Conservation (phyloP, 2,797 vertebrate genomes). For the Melanotaenia boesemani region DNA sequence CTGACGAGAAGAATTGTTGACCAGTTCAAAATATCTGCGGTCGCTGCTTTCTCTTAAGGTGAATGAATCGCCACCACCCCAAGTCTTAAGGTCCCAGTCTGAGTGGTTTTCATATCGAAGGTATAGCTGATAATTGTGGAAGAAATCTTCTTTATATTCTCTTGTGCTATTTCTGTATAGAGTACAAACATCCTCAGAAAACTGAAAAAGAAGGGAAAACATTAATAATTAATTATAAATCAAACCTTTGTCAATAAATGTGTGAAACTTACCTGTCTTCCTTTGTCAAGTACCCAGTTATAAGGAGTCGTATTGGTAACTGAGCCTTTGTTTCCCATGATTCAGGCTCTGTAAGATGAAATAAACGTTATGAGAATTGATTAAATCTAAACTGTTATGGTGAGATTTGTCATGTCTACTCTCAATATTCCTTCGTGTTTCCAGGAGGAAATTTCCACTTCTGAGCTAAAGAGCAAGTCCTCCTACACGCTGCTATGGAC, state of each 20-base stretch:
- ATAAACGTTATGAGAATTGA: too few species aligned
- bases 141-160: background rate
- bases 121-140: background rate
- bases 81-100: background rate
- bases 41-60: slow-evolving; percentile 6
- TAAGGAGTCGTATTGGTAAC: background rate
- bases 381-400: too few species aligned
- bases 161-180: background rate
- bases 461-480: too few species aligned
- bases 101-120: background rate
- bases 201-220: rapidly evolving
- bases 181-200: background rate
- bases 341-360: background rate
- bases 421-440: too few species aligned
- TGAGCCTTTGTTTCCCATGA: rapidly evolving
- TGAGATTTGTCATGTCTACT: too few species aligned
- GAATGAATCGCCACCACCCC: background rate
- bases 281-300: background rate
- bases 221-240: background rate
- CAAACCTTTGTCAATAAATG: background rate
- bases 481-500: too few species aligned
- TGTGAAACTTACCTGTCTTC: background rate
- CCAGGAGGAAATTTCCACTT: too few species aligned
- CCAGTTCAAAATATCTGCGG: background rate
- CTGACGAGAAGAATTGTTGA: background rate